A percentile compares a stretch with the other conserved stretches of the same genome.
These are phyloP conservation scores for Reticulitermes lucifugus DNA, from an alignment of 2,888 invertebrate genomes.

Conservation along the genomic window DNA sequence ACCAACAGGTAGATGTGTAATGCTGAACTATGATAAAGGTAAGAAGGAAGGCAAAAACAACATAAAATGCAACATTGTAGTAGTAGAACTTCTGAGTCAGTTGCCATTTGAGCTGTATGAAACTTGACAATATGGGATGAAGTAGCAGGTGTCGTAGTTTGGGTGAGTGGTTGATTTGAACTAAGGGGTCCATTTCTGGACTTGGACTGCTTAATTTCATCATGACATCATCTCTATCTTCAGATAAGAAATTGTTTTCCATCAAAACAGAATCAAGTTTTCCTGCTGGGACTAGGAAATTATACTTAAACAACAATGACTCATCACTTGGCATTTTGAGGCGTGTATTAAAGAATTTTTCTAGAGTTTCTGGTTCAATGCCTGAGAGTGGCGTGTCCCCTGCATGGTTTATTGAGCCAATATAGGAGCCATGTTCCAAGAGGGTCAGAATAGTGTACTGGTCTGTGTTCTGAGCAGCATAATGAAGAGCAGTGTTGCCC, in stretches of 20 bases:
- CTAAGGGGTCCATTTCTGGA: slow-evolving; percentile 15
- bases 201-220: not conserved
- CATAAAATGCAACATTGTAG: not conserved
- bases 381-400: slow-evolving; percentile 1
- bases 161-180: not conserved
- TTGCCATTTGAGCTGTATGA: slow-evolving; percentile 19
- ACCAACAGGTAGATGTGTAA: not conserved
- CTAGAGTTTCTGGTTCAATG: slow-evolving; percentile 3
- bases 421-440: not conserved
- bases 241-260: not conserved
- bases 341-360: not conserved
- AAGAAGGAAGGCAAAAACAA: not conserved
- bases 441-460: not conserved
- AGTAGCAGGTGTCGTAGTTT: not conserved
- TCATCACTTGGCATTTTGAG: not conserved
- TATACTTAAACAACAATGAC: not conserved
- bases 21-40: not conserved
- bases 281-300: not conserved
- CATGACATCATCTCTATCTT: not conserved
- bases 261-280: not conserved
- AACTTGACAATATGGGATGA: slow-evolving; percentile 1
- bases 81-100: not conserved
- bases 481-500: slow-evolving; percentile 14
- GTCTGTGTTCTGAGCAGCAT: slow-evolving; percentile 12
- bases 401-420: slow-evolving; percentile 11